A percentile compares a stretch with the other conserved stretches of the same genome.
These are phyloP conservation scores for Umimayanthus chanpuru DNA, from an alignment of 92 coral and sea anemone species.

Conservation along the genomic window DNA sequence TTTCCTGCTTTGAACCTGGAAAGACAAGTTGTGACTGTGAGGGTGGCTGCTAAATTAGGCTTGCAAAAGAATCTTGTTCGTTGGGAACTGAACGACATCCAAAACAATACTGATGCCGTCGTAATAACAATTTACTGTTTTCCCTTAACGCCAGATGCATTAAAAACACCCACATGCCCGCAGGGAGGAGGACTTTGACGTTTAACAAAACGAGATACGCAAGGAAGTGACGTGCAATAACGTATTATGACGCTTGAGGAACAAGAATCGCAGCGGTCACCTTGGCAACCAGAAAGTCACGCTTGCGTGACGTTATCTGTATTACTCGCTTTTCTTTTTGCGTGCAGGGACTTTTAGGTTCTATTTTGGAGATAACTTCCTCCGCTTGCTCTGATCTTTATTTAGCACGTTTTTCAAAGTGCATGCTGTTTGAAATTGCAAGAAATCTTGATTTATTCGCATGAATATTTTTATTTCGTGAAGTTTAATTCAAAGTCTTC, in stretches of 20 bases:
- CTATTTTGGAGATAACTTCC: conserved; percentile 31
- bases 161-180: conserved; percentile 33
- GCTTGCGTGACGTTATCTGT: conserved; percentile 40
- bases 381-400: background rate
- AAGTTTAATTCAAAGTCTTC: background rate
- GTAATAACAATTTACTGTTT: conserved; percentile 25
- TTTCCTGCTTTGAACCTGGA: background rate
- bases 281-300: conserved; percentile 29
- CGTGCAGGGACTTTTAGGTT: conserved; percentile 25
- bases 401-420: background rate
- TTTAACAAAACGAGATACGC: conserved; percentile 18
- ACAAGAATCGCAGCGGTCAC: conserved; percentile 18
- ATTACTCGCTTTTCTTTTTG: conserved; percentile 20
- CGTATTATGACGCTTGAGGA: conserved; percentile 15
- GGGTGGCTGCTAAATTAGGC: conserved; percentile 18
- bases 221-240: conserved; percentile 32
- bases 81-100: background rate
- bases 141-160: conserved; percentile 21
- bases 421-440: background rate
- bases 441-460: no score
- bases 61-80: background rate
- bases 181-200: conserved; percentile 22
- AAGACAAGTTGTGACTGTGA: background rate
- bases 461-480: background rate
- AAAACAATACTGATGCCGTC: background rate